Evolutionary conservation across 2,113 vertebrate genomes (phyloP), one percentile per base, ranked within the genome.

Genomic region (Camelus bactrianus): DNA sequence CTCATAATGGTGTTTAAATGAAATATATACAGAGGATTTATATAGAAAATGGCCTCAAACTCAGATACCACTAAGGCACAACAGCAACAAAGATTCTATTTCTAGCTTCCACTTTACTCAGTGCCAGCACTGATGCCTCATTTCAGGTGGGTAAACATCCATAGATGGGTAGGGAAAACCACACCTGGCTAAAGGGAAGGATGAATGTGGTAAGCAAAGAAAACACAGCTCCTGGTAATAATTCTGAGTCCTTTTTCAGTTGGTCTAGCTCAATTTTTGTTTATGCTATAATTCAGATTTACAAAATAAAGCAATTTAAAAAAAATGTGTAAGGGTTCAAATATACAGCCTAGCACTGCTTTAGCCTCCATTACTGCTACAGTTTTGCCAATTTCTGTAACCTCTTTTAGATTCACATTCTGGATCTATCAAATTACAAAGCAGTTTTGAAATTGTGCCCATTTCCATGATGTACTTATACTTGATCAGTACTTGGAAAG

Each of bases 401-500:
- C 52, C 19, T 67, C 28, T 20, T 83, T 77, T 77, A 76, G 26
- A 91, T 52, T 77, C 54, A 79, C 42, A 77, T 85, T 84, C 24
- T 60, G 76, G 70, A 52, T n/a, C 38, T 95, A 28, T 70, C 54
- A 60, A 77, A 52, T 95, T 91, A 70, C 20, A 85, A 91, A 60
- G 52, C 22, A 85, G 38, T 85, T 90, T 82, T 91, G 15, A 15
- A 88, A 28, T 84, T 42, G 10, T 24, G 42, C 62, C 42, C 52
- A 84, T 16, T 69, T 52, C 32, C 70, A n/a, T 62, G 70, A 91
- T 32, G 26, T 28, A 79, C 70, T 90, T 90, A 50, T 91, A 77
- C 32, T 77, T 70, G 26, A 22, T 91, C 38, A 50, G 52, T 52
- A 85, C 42, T 70, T 70, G 42, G 62, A 42, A 91, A 79, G 72